Conservation (phyloP, 2,888 invertebrate species). For the Protonemura montana region DNA sequence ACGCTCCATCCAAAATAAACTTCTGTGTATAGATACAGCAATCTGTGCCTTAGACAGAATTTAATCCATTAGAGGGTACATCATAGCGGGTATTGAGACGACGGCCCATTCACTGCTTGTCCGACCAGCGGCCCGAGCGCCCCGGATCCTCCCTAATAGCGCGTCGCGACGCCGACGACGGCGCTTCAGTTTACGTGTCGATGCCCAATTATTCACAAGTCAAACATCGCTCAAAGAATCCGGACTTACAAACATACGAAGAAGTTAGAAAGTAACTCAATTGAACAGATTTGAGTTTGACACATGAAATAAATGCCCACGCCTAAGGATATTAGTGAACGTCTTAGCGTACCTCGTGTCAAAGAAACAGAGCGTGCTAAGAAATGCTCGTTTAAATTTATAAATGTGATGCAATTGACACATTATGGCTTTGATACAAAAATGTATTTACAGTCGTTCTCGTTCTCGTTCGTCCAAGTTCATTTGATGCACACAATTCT, state of each 20-base stretch:
- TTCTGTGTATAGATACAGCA: slow-evolving; percentile 35
- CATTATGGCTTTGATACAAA: too few species aligned
- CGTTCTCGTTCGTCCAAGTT: too few species aligned
- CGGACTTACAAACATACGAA: neutral
- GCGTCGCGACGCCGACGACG: slow-evolving; percentile 9
- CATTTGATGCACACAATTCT: neutral
- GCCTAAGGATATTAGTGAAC: neutral
- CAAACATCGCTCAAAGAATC: slow-evolving; percentile 29
- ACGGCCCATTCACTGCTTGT: neutral
- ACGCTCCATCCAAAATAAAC: slow-evolving; percentile 33
- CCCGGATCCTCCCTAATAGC: neutral
- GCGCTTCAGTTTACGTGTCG: slow-evolving; percentile 18
- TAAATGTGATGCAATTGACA: too few species aligned
- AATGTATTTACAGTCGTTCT: too few species aligned
- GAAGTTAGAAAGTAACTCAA: slow-evolving; percentile 26
- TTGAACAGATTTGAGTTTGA: slow-evolving; percentile 17
- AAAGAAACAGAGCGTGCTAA: neutral
- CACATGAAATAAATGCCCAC: neutral
- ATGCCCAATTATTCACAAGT: slow-evolving; percentile 35
- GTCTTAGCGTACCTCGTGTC: neutral
- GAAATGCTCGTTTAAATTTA: too few species aligned
- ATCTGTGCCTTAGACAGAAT: slow-evolving; percentile 34
- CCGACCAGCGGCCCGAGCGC: neutral
- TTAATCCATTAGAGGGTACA: slow-evolving; percentile 40
- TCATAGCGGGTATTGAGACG: slow-evolving; percentile 24